A percentile compares a stretch with the other conserved stretches of the same genome.
Evolutionary conservation across 2,113 vertebrate genomes (phyloP).

Genomic region (Stegastes partitus): DNA sequence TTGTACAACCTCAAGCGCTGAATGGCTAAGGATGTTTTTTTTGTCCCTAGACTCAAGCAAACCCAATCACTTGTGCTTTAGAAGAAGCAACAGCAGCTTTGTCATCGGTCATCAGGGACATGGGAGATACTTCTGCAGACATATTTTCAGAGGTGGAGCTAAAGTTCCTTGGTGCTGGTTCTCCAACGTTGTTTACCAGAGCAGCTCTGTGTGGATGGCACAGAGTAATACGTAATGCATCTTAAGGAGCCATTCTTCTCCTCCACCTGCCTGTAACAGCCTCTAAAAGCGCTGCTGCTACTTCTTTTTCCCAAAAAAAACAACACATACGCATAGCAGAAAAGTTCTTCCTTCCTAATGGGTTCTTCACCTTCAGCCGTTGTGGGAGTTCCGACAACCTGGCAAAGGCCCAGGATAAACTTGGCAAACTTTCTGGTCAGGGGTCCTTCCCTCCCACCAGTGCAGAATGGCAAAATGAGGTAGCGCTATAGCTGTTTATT

Average conservation of each 20-base stretch:
- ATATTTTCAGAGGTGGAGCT: not conserved
- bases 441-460: conserved; percentile 24
- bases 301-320: not conserved
- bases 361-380: conserved; percentile 6
- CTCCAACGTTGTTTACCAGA: not conserved
- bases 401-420: conserved; percentile 29
- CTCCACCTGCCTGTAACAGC: not conserved
- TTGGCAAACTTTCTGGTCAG: conserved; percentile 34
- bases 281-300: not conserved
- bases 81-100: conserved; percentile 3
- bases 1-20: not conserved
- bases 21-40: conserved; percentile 2
- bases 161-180: not conserved
- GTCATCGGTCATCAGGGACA: conserved; percentile 12
- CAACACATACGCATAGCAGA: not conserved
- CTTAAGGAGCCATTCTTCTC: not conserved
- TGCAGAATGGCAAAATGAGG: not conserved
- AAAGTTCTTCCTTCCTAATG: not conserved
- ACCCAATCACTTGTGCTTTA: conserved; percentile 5
- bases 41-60: conserved; percentile 5
- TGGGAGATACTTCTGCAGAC: not conserved
- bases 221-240: not conserved
- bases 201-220: not conserved
- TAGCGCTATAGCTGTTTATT: conserved; percentile 32
- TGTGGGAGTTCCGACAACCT: conserved; percentile 10